These are phyloP conservation scores for Hemiscyllium ocellatum DNA, from an alignment of 2,113 vertebrate genomes.

Conservation along the genomic window DNA sequence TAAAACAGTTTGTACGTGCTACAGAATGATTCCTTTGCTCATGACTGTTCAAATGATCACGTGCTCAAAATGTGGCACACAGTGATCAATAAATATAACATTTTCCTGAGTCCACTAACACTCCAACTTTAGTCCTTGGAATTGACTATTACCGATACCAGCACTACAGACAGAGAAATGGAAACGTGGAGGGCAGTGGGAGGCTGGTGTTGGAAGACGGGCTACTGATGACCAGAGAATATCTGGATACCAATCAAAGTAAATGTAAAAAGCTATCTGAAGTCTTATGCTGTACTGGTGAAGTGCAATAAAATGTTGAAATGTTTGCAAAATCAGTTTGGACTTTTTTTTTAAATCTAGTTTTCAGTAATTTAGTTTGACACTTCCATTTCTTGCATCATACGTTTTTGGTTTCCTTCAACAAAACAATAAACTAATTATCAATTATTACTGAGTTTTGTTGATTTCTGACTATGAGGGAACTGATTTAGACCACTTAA, in stretches of 20 bases:
- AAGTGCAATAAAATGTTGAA: slow-evolving; percentile 19
- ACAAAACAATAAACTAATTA: background rate
- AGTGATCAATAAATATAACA: background rate
- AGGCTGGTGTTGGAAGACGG: background rate
- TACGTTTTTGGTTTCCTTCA: background rate
- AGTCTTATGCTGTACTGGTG: background rate
- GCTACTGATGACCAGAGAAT: background rate
- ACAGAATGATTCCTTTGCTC: background rate
- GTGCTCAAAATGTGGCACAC: background rate
- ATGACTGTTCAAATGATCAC: background rate
- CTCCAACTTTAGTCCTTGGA: background rate
- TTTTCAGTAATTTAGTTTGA: background rate
- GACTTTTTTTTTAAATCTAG: background rate
- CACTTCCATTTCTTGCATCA: background rate
- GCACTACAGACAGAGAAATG: background rate
- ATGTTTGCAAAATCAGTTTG: background rate
- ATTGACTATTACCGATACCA: background rate
- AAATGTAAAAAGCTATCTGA: background rate
- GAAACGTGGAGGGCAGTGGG: background rate
- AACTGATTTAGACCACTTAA: background rate
- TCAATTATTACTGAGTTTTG: background rate
- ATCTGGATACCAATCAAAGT: too few relatives aligned
- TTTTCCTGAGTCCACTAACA: background rate
- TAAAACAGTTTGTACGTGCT: background rate
- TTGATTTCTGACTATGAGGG: background rate